Evolutionary conservation across 2,797 vertebrate species (phyloP), one percentile per base, ranked within the genome.

Genomic region (Coendou prehensilis): DNA sequence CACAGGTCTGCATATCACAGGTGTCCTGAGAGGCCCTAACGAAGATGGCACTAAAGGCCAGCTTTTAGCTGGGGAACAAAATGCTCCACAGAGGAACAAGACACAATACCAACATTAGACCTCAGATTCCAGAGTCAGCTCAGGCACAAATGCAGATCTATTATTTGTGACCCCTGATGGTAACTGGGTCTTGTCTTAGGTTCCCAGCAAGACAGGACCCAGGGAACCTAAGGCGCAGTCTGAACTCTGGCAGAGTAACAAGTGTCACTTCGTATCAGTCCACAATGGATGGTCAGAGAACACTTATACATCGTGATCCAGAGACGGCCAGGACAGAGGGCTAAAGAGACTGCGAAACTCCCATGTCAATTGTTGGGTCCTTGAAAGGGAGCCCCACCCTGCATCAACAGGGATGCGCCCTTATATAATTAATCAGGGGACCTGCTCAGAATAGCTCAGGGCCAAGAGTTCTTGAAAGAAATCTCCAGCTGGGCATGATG

Each of bases 11-110:
- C n/a, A 71, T 79, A 85, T 54, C 64, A 87, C 37, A 64, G 73
- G 87, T 50, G 9, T 50, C 22, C 64, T 67, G 23, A 90, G 57
- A 87, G 87, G 54, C 41, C 59, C 57, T 63, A 93, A 82, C 11
- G 11, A 90, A 90, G 56, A 90, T 3, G 73, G 22, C 59, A 71
- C 0, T 82, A 10, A 91, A 94, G 57, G 81, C n/a, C 84, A 97
- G 45, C 22, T 69, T 82, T 93, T 67, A 90, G 41, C 59, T 88
- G 47, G 64, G 67, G 50, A 85, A 91, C 22, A 81, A 87, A 96
- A 81, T 41, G 26, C 64, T 56, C 50, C 79, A 56, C 33, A 61
- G 9, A 56, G 41, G n/a, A 87, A 91, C 7, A 57, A 89, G 33
- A 33, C 1, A 52, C 13, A 61, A 67, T 5, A 71, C 69, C 22